Percentiles rank a stretch among this genome's conserved stretches.
phyloP scores from a whole-genome alignment of 1,140 invertebrate genomes.

The Carcinoscorpius rotundicauda region DNA sequence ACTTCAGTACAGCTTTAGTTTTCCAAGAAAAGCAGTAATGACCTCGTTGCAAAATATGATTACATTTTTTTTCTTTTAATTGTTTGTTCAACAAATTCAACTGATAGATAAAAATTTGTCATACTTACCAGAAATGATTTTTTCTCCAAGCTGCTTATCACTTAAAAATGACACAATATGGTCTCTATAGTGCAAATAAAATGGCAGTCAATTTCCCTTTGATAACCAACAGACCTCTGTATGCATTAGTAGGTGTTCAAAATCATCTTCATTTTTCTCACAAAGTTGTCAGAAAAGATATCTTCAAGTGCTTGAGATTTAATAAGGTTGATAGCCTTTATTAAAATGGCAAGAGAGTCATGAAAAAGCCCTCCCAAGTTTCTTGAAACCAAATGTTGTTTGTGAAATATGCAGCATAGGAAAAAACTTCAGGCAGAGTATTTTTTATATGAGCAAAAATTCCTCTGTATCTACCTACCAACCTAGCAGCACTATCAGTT shows the following conservation, averaged over 20 bases:
- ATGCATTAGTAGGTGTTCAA: conserved; percentile 1
- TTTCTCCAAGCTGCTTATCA: no score
- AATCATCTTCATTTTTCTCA: conserved; percentile 1
- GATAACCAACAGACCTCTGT: conserved; percentile 8
- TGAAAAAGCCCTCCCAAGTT: conserved; percentile 5
- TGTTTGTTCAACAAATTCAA: no score
- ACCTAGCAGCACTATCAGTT: conserved; percentile 28
- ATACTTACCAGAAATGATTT: no score
- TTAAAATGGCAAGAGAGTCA: background rate
- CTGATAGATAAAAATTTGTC: no score
- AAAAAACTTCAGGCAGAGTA: conserved; percentile 20
- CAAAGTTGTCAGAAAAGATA: background rate
- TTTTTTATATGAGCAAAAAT: conserved; percentile 27
- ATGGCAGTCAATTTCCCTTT: background rate
- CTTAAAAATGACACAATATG: no score
- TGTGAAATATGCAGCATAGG: conserved; percentile 15
- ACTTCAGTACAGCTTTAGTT: no score
- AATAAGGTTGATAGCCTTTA: background rate
- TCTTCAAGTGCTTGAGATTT: conserved; percentile 2
- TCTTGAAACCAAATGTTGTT: conserved; percentile 18
- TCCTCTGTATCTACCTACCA: conserved; percentile 25
- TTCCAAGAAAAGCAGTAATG: no score
- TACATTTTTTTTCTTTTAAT: no score
- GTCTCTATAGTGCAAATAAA: no score
- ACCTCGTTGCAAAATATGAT: no score